Conservation (phyloP, 2,113 vertebrate genomes). For the Saguinus midas region DNA sequence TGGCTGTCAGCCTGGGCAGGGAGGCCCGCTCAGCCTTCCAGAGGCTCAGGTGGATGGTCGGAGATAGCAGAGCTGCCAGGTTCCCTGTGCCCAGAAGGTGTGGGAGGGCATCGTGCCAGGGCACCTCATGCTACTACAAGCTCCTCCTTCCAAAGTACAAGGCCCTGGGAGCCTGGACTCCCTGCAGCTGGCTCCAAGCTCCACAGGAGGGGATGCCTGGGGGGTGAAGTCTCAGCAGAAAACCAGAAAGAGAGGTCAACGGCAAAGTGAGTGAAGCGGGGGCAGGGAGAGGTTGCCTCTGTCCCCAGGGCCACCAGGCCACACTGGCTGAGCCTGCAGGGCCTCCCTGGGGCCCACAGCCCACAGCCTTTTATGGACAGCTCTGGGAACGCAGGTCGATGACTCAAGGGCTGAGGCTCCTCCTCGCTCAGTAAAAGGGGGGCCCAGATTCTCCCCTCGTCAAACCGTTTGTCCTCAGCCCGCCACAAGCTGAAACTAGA, state of each 20-base stretch:
- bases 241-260: neutral
- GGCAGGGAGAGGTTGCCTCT: neutral
- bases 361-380: neutral
- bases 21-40: neutral
- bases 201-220: neutral
- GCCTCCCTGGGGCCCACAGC: neutral
- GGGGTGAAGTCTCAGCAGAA: neutral
- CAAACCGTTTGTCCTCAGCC: neutral
- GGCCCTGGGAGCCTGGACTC: neutral
- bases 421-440: neutral
- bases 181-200: neutral
- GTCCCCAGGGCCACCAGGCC: neutral
- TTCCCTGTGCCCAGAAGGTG: neutral
- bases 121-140: neutral
- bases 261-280: neutral
- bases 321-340: neutral
- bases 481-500: neutral
- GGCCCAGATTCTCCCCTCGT: neutral
- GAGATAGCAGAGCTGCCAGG: neutral
- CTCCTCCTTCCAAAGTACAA: neutral
- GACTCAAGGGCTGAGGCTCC: neutral
- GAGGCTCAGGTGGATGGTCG: fast-evolving
- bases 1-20: neutral
- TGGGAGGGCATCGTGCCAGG: neutral
- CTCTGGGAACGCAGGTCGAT: neutral